Base-by-base conservation (phyloP, 2,113 vertebrate genomes). In the Lepisosteus osseus region DNA sequence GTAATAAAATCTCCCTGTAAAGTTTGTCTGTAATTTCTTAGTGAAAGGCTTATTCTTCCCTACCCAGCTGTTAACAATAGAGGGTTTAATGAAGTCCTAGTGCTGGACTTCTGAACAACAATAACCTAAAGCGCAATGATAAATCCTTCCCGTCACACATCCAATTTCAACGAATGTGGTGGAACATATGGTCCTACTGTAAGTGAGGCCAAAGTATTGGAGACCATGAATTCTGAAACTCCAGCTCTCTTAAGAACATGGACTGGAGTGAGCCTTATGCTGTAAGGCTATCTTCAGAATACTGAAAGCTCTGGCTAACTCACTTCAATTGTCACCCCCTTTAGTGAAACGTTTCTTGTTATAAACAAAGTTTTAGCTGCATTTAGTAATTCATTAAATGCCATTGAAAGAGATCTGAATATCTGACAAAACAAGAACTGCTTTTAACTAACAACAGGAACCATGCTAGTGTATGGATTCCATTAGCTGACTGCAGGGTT, bases 11-110 rank as follows among this genome's bases (percentile, higher is more conserved):
- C 86, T 78, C 79, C 83, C 80, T 74, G 79, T 88, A 88, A 90
- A 86, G 80, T 78, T 74, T 68, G 82, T 80, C 84, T 83, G 89
- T 84, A 83, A 83, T 90, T 86, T 86, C 84, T 76, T 84, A 83
- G 77, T 89, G 87, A 88, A 86, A 89, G 84, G 79, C 79, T 81
- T 83, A 85, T 90, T 89, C 84, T 89, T 87, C 83, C 78, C 68
- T 78, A 76, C 80, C 85, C 91, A 92, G 88, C 90, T 92, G 91
- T 90, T 90, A 89, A 91, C 87, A 91, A 91, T 90, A 91, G 87
- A 90, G 85, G 80, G 69, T 82, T 86, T 90, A 90, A 91, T 87
- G 87, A 92, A 89, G 87, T 82, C 82, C 86, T 86, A 74, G 77
- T 85, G 84, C 80, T 86, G 80, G 85, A 85, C 79, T 84, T 80